Conservation (phyloP, 1,140 invertebrate species). For the Chrysopa pallens region DNA sequence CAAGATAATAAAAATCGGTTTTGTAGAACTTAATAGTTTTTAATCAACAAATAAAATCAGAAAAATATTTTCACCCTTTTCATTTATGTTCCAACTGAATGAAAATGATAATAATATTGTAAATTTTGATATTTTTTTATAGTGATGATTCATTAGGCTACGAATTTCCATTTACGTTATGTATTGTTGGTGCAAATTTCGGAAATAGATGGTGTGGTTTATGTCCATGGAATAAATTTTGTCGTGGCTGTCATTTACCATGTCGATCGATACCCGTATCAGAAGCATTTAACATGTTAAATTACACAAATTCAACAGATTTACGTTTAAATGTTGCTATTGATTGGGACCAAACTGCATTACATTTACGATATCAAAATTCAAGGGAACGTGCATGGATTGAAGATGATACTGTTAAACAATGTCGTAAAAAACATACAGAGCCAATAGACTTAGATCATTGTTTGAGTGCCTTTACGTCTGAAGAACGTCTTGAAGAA, state of each 20-base stretch:
- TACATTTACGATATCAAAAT: slow-evolving; percentile 74
- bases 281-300: neutral
- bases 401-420: slow-evolving; percentile 52
- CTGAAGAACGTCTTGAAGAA: slow-evolving; percentile 67
- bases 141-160: slow-evolving; percentile 81
- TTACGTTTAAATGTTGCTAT: slow-evolving; percentile 38
- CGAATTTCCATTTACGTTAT: slow-evolving; percentile 72
- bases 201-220: slow-evolving; percentile 55
- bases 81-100: too few relatives aligned
- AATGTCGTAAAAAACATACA: slow-evolving; percentile 43
- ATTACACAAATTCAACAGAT: neutral
- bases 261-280: slow-evolving; percentile 35
- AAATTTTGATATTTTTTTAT: slow-evolving; percentile 13
- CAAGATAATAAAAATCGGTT: too few relatives aligned
- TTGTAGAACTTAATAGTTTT: too few relatives aligned
- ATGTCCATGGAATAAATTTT: slow-evolving; percentile 74
- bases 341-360: slow-evolving; percentile 80
- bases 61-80: too few relatives aligned
- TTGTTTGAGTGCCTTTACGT: slow-evolving; percentile 71
- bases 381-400: slow-evolving; percentile 52
- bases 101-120: too few relatives aligned
- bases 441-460: slow-evolving; percentile 63
- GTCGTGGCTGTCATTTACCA: slow-evolving; percentile 63
- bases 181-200: slow-evolving; percentile 52
- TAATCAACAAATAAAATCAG: too few relatives aligned